Percentiles rank a stretch among this genome's conserved stretches.
phyloP scores from a whole-genome alignment of 2,113 vertebrate genomes.

The Poeciliopsis retropinna region DNA sequence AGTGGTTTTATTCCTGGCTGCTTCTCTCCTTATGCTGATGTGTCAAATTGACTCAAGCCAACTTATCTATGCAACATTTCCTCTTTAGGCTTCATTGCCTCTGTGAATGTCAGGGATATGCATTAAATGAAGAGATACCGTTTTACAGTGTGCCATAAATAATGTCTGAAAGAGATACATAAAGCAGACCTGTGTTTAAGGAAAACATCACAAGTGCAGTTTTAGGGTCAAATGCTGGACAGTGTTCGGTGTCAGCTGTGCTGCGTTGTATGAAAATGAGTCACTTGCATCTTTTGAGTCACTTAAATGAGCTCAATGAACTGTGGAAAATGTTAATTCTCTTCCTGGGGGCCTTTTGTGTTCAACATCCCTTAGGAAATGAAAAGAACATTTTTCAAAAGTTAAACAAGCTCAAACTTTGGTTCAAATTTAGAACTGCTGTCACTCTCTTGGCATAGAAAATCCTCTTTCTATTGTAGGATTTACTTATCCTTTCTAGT shows the following conservation, averaged over 20 bases:
- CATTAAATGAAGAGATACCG: neutral
- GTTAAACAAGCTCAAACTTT: conserved; percentile 53
- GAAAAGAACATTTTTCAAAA: conserved; percentile 57
- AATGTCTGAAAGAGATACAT: neutral
- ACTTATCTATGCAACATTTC: neutral
- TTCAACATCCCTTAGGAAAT: conserved; percentile 55
- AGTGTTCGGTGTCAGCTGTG: conserved; percentile 29
- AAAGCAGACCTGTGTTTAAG: conserved; percentile 6
- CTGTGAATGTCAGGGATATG: neutral
- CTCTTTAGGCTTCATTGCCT: neutral
- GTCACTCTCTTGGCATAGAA: conserved; percentile 27
- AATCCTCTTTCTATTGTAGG: conserved; percentile 4
- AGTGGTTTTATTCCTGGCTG: neutral
- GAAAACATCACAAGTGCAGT: conserved; percentile 34
- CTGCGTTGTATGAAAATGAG: conserved; percentile 58
- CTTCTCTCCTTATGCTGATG: neutral
- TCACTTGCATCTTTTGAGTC: conserved; percentile 68
- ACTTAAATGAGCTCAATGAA: conserved; percentile 74
- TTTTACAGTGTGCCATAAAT: neutral
- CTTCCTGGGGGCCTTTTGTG: conserved; percentile 69
- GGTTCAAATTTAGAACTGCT: conserved; percentile 47
- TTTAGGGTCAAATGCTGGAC: conserved; percentile 16
- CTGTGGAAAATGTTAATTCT: conserved; percentile 74
- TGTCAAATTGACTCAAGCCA: neutral
- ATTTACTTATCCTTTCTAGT: neutral